Percentiles rank a stretch among this genome's conserved stretches.
These are phyloP conservation scores for Microtus montanus DNA, from an alignment of 2,113 vertebrate genomes.

Conservation along the genomic window DNA sequence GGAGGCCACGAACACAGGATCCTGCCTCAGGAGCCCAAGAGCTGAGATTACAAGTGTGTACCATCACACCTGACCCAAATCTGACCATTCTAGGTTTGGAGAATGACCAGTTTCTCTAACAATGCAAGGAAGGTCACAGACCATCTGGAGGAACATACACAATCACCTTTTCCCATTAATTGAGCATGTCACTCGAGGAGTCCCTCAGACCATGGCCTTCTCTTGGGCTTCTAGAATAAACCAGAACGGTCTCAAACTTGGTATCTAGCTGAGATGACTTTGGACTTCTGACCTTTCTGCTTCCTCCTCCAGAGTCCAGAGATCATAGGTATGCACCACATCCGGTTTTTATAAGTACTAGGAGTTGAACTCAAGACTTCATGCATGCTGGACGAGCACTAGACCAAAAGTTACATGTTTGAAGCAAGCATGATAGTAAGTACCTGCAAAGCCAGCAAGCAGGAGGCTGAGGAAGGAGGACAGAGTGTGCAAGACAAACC, in stretches of 20 bases:
- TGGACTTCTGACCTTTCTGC: neutral
- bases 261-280: neutral
- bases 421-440: neutral
- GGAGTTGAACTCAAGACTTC: neutral
- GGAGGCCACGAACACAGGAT: neutral
- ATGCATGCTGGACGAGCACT: neutral
- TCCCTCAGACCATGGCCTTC: neutral
- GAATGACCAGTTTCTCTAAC: neutral
- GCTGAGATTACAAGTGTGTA: too few relatives aligned
- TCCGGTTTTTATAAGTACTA: neutral
- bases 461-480: neutral
- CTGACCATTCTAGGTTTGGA: neutral
- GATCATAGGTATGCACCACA: neutral
- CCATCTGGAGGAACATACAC: neutral
- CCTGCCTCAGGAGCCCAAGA: neutral
- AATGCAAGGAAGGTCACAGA: neutral
- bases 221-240: neutral
- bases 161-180: neutral
- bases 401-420: neutral
- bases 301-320: neutral
- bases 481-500: neutral
- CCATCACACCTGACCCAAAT: neutral
- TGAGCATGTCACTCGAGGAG: neutral
- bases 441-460: neutral
- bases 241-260: neutral